Evolutionary conservation across 2,888 invertebrate species (phyloP).

Genomic region (Prenolepis imparis): DNA sequence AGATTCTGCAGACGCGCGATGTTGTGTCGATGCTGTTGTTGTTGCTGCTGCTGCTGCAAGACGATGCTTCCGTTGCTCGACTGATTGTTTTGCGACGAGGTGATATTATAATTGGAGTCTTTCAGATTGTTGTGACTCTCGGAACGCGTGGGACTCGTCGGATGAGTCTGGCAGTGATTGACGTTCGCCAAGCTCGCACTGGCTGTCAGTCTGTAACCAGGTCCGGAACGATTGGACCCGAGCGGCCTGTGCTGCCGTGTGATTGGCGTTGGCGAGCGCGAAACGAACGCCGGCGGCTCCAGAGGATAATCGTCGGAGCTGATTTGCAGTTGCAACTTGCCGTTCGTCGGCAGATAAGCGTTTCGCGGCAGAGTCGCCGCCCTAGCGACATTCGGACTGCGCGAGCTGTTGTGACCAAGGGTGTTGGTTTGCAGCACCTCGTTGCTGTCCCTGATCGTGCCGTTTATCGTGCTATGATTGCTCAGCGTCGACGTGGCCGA

Average conservation of each 20-base stretch:
- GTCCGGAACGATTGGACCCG: conserved; percentile 71
- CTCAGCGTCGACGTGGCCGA: conserved; percentile 84
- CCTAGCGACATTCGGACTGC: conserved; percentile 86
- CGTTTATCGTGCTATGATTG: conserved; percentile 87
- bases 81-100: conserved; percentile 71
- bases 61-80: conserved; percentile 66
- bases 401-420: conserved; percentile 80
- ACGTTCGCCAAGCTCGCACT: conserved; percentile 85
- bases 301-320: conserved; percentile 84
- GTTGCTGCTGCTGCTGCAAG: conserved; percentile 70
- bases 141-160: conserved; percentile 83
- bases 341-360: conserved; percentile 87
- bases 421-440: conserved; percentile 83
- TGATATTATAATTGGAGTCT: conserved; percentile 85
- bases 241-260: conserved; percentile 79
- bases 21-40: conserved; percentile 79
- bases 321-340: conserved; percentile 82
- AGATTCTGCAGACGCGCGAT: conserved; percentile 81
- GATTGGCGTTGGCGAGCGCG: conserved; percentile 84
- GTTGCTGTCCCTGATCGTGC: conserved; percentile 88
- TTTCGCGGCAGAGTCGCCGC: conserved; percentile 92
- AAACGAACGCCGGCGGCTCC: conserved; percentile 84
- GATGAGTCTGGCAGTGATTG: conserved; percentile 83
- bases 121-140: conserved; percentile 85
- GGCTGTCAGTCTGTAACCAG: conserved; percentile 81